A percentile compares a stretch with the other conserved stretches of the same genome.
Evolutionary conservation across 64 coral and sea anemone genomes (phyloP).

Genomic region (Trachythela sp.): DNA sequence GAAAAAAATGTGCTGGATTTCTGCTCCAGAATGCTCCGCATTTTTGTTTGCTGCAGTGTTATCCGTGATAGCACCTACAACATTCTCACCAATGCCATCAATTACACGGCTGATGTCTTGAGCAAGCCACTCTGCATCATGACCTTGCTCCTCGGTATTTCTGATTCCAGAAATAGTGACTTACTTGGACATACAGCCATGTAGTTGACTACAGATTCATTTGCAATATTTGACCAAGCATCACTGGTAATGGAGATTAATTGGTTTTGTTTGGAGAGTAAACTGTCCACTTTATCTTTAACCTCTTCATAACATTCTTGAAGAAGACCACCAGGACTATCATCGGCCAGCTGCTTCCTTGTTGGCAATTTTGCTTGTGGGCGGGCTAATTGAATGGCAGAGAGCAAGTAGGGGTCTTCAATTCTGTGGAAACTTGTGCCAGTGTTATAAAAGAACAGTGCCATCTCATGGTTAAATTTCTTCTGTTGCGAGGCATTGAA

Average conservation of each 20-base stretch:
- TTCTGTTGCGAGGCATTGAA: neutral
- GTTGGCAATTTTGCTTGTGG: neutral
- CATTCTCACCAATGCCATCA: neutral
- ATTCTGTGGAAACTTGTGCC: too few species aligned
- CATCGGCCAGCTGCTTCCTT: neutral
- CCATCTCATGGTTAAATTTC: neutral
- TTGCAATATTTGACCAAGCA: neutral
- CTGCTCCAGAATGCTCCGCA: neutral
- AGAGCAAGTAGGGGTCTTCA: neutral
- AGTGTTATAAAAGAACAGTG: neutral
- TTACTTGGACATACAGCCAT: neutral
- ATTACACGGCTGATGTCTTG: neutral
- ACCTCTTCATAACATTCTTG: neutral
- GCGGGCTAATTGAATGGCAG: neutral
- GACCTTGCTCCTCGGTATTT: neutral
- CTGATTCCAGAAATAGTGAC: neutral
- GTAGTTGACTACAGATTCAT: neutral
- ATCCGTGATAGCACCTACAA: neutral
- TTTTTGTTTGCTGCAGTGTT: conserved; percentile 4
- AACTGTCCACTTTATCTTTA: neutral
- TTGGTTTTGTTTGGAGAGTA: neutral
- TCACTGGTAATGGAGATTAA: neutral
- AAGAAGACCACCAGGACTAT: neutral
- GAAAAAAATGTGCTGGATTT: neutral
- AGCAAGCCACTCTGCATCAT: neutral